These are phyloP conservation scores for Dryococelus australis DNA, from an alignment of 2,888 invertebrate species.

Conservation along the genomic window DNA sequence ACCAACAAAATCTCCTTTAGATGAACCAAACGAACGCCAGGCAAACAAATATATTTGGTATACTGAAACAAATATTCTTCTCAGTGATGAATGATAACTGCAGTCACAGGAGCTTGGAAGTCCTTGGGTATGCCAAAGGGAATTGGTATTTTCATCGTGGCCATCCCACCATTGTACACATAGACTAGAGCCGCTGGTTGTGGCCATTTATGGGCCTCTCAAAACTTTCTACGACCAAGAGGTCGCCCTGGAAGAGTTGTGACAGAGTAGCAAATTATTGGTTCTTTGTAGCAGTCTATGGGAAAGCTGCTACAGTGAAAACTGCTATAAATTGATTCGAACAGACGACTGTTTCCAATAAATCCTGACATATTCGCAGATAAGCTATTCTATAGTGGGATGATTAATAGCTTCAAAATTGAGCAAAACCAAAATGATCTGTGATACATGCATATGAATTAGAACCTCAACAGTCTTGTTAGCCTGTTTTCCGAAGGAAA, in stretches of 20 bases:
- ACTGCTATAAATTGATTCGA: neutral
- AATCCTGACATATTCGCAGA: neutral
- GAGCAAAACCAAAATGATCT: neutral
- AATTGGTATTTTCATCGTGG: neutral
- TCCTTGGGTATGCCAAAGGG: neutral
- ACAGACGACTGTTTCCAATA: neutral
- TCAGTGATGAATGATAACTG: neutral
- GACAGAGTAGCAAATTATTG: too few relatives aligned
- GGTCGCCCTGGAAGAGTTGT: neutral
- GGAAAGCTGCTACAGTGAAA: constrained; percentile 16
- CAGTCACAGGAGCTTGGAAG: neutral
- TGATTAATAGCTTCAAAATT: neutral
- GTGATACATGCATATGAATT: too few relatives aligned
- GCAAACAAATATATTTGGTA: too few relatives aligned
- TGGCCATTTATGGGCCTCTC: neutral
- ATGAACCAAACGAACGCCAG: too few relatives aligned
- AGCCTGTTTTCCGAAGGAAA: too few relatives aligned
- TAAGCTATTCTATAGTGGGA: neutral
- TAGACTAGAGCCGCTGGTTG: neutral
- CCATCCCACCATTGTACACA: neutral
- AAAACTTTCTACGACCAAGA: neutral
- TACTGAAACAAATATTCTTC: too few relatives aligned
- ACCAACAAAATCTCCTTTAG: too few relatives aligned
- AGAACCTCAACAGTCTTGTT: too few relatives aligned
- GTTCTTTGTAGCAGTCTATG: neutral